These are phyloP conservation scores for Lepidochrysops patricia DNA, from an alignment of 2,888 invertebrate genomes.

Conservation along the genomic window DNA sequence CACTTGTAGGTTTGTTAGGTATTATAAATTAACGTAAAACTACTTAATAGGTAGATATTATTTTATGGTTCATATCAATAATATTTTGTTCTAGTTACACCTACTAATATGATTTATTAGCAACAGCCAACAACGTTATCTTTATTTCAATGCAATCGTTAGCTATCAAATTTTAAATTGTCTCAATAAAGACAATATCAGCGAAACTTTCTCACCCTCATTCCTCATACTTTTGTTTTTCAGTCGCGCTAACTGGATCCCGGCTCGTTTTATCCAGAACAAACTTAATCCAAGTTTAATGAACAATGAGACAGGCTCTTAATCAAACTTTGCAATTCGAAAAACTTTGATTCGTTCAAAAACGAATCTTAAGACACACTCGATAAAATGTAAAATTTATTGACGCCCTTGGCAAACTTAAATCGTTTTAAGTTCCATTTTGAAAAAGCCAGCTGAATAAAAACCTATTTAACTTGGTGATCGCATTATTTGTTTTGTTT, in stretches of 20 bases:
- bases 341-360: slow-evolving; percentile 34
- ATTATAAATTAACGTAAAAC: too few relatives aligned
- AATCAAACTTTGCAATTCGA: slow-evolving; percentile 70
- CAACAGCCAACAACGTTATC: background rate
- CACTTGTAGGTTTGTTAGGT: too few relatives aligned
- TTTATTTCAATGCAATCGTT: background rate
- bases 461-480: slow-evolving; percentile 71
- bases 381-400: background rate
- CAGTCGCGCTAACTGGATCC: slow-evolving; percentile 69
- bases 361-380: background rate
- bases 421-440: slow-evolving; percentile 10
- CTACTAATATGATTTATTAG: too few relatives aligned
- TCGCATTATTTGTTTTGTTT: slow-evolving; percentile 65
- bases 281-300: slow-evolving; percentile 76
- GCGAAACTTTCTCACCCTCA: slow-evolving; percentile 43
- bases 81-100: too few relatives aligned
- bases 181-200: slow-evolving; percentile 35
- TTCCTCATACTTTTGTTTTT: slow-evolving; percentile 47
- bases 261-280: slow-evolving; percentile 72
- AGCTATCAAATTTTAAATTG: slow-evolving; percentile 23
- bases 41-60: too few relatives aligned
- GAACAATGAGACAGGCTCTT: slow-evolving; percentile 75
- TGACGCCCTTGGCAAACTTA: background rate
- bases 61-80: too few relatives aligned
- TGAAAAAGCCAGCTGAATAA: slow-evolving; percentile 40